phyloP scores from a whole-genome alignment of 2,888 invertebrate species.

The Oscheius sp. region DNA sequence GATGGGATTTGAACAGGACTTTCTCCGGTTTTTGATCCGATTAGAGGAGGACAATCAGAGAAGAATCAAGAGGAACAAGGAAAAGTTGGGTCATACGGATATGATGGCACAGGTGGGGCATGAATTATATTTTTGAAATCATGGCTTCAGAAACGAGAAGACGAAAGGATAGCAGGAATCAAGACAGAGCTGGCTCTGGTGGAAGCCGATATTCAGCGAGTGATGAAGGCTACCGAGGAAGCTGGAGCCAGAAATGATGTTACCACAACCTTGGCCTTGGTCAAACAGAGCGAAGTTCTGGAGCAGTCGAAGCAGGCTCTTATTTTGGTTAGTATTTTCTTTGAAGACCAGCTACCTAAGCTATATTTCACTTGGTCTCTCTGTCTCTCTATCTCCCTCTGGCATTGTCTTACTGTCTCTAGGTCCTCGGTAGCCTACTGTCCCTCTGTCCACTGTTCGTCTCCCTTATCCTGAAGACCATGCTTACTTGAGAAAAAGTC shows the following conservation, averaged over 20 bases:
- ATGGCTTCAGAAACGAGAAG: constrained; percentile 49
- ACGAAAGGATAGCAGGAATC: constrained; percentile 45
- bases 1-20: constrained; percentile 63
- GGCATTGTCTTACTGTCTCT: too few species aligned
- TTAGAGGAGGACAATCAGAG: constrained; percentile 63
- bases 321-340: constrained; percentile 10
- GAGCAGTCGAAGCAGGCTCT: constrained; percentile 1
- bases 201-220: constrained; percentile 42
- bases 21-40: constrained; percentile 49
- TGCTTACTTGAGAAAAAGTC: too few species aligned
- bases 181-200: constrained; percentile 41
- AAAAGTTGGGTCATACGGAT: constrained; percentile 50
- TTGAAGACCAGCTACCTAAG: neutral
- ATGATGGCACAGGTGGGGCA: constrained; percentile 41
- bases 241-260: constrained; percentile 50
- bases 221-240: constrained; percentile 45
- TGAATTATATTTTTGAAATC: neutral
- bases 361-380: neutral
- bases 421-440: too few species aligned
- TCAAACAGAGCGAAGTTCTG: constrained; percentile 38
- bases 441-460: too few species aligned
- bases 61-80: constrained; percentile 57
- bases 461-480: too few species aligned
- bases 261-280: constrained; percentile 44
- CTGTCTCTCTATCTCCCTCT: too few species aligned